A percentile compares a stretch with the other conserved stretches of the same genome.
phyloP scores from a whole-genome alignment of 2,888 invertebrate genomes.

The Pasiphila rectangulata region DNA sequence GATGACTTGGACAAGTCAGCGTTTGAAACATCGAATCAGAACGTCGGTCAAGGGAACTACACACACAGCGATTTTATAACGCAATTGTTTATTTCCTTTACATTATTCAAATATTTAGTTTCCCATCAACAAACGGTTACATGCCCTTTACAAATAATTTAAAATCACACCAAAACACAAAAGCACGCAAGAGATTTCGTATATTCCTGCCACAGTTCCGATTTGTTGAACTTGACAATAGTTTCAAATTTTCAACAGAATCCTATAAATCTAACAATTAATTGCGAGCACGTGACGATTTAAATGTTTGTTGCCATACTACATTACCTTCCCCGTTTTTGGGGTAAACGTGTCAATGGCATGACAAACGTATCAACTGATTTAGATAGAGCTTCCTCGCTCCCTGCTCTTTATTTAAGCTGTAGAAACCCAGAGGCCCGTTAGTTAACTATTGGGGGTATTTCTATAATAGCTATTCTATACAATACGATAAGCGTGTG shows the following conservation, averaged over 20 bases:
- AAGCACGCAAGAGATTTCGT: too few species aligned
- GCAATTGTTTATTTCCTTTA: too few species aligned
- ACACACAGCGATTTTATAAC: too few species aligned
- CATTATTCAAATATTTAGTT: too few species aligned
- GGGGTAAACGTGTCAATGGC: conserved; percentile 60
- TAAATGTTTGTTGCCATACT: conserved; percentile 52
- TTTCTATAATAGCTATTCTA: conserved; percentile 36
- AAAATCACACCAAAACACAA: too few species aligned
- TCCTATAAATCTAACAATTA: conserved; percentile 35
- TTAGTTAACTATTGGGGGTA: conserved; percentile 30
- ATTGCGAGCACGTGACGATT: conserved; percentile 53
- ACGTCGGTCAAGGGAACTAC: too few species aligned
- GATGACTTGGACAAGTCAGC: too few species aligned
- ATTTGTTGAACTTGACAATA: background rate
- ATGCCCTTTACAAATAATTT: too few species aligned
- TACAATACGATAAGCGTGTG: conserved; percentile 54
- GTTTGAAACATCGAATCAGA: too few species aligned
- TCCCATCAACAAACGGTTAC: too few species aligned
- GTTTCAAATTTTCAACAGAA: conserved; percentile 2
- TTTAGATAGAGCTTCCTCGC: conserved; percentile 36
- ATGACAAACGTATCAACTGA: conserved; percentile 39
- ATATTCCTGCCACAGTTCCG: too few species aligned
- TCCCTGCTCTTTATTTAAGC: conserved; percentile 1
- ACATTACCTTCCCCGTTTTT: conserved; percentile 59
- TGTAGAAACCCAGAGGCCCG: background rate